Base-by-base conservation (phyloP, 2,797 vertebrate genomes). In the Rhynchotus rufescens region DNA sequence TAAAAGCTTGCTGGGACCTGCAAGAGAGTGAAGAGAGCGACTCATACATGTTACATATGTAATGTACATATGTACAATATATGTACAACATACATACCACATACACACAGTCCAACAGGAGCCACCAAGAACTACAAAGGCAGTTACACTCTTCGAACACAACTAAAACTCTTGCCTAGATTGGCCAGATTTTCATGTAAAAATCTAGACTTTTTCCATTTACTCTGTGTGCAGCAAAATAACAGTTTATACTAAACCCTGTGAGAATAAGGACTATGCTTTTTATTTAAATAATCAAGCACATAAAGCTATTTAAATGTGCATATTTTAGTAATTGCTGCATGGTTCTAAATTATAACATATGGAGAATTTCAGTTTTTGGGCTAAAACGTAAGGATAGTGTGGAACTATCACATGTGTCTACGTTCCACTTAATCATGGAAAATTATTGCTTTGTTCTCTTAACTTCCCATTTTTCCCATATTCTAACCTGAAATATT, bases 1-100 rank as follows among this genome's bases (percentile, higher is more conserved):
- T 99, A 96, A 99, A 99, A 4, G 99, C 98, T 96, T 99, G 99
- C 96, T 99, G 99, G 23, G 99, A 99, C 97, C 99, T 99, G 96
- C 26, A 76, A 49, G 64, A 78, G 32, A 96, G 67, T 59, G 12
- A 80, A 68, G 28, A 78, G 30, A 96, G 65, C 57, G 10, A 79
- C 67, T 26, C 3, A 30, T 20, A 30, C 2, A 36, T 36, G 10
- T 9, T 36, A 36, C 36, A 36, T 36, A 36, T 36, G 36, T 36
- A 36, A 36, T 36, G 36, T 10, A 36, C 8, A 10, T 10, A 36
- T 36, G 36, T 36, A 36, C 36, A 36, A 36, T 36, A 36, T 36
- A 36, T 36, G 36, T 10, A 36, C 36, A 36, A 36, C 36, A 9
- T 36, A 36, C 36, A 36, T 36, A 36, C 36, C 8, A 67, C 14